These are phyloP conservation scores for Luffia ferchaultella DNA, from an alignment of 2,888 invertebrate genomes.

Conservation along the genomic window DNA sequence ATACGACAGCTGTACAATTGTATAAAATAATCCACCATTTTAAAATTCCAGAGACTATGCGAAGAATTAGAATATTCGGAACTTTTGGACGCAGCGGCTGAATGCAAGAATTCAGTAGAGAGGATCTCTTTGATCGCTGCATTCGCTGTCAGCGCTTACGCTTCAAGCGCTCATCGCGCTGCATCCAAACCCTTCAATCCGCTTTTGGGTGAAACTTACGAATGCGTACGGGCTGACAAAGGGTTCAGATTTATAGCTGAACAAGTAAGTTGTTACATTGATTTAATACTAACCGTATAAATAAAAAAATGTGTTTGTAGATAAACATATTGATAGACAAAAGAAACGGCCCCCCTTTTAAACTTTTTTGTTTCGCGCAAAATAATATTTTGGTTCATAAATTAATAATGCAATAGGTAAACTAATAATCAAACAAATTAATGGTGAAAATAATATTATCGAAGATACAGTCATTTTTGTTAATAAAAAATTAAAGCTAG, in stretches of 20 bases:
- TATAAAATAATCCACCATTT: background rate
- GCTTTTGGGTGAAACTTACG: conserved; percentile 82
- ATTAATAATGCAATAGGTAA: too few species aligned
- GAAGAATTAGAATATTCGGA: conserved; percentile 87
- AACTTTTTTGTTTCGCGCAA: too few species aligned
- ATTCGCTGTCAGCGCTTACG: conserved; percentile 84
- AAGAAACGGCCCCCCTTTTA: too few species aligned
- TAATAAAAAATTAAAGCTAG: too few species aligned
- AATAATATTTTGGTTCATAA: too few species aligned
- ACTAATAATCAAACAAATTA: too few species aligned
- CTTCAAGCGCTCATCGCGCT: conserved; percentile 75
- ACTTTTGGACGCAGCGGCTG: conserved; percentile 77
- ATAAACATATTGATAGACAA: too few species aligned
- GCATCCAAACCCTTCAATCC: conserved; percentile 89
- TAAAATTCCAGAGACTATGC: conserved; percentile 70
- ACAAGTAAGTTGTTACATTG: conserved; percentile 75
- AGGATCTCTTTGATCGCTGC: conserved; percentile 81
- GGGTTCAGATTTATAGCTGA: conserved; percentile 82
- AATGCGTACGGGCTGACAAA: conserved; percentile 79
- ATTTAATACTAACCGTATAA: too few species aligned
- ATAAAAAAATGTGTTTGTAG: too few species aligned
- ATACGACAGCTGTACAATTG: too few species aligned
- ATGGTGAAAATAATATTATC: too few species aligned
- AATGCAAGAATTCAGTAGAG: conserved; percentile 70
- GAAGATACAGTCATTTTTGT: too few species aligned